Percentiles rank a stretch among this genome's conserved stretches.
Evolutionary conservation across 2,797 vertebrate species (phyloP).

Genomic region (Melanotaenia nigrans): DNA sequence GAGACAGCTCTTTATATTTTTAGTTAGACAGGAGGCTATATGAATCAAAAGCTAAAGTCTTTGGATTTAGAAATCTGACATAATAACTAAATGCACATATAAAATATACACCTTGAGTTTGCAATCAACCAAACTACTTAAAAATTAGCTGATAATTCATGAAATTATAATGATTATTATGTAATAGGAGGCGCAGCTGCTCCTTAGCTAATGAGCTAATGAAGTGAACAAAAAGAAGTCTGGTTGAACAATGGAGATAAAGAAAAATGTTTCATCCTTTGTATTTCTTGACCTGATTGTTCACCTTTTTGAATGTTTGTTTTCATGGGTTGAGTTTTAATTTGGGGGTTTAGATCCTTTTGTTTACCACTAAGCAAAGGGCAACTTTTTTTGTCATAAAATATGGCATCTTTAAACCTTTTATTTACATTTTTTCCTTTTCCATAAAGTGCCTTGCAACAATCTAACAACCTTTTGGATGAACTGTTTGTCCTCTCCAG

Average conservation of each 20-base stretch:
- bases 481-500: not conserved
- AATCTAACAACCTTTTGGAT: not conserved
- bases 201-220: conserved; percentile 6
- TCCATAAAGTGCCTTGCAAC: not conserved
- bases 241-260: not conserved
- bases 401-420: not conserved
- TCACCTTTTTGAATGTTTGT: not conserved
- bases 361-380: not conserved
- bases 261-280: not conserved
- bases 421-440: not conserved
- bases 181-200: conserved; percentile 11
- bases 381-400: not conserved
- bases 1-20: conserved; percentile 7
- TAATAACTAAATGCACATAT: not conserved
- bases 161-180: not conserved
- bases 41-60: not conserved
- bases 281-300: not conserved
- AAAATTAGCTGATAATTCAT: not conserved
- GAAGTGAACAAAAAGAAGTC: conserved; percentile 5
- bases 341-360: not conserved
- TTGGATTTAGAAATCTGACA: not conserved
- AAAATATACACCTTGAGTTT: not conserved
- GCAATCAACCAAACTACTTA: conserved; percentile 1
- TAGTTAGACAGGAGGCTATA: not conserved
- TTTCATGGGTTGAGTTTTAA: not conserved